phyloP scores from a whole-genome alignment of 2,113 vertebrate genomes.

The Phasianus colchicus region DNA sequence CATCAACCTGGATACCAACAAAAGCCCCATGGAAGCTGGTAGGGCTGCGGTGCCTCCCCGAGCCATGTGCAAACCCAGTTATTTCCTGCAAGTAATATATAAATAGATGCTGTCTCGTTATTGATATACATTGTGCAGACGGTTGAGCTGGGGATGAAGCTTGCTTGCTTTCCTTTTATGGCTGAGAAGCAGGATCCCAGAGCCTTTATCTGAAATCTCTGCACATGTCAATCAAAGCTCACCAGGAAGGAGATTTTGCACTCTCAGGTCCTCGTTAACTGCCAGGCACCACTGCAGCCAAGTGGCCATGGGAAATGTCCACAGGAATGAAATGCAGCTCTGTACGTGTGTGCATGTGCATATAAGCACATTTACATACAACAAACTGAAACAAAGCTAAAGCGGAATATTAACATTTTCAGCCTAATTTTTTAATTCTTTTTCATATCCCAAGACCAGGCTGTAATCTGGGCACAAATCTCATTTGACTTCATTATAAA shows the following conservation, averaged over 20 bases:
- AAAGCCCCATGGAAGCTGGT: slow-evolving; percentile 31
- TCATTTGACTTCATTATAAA: background rate
- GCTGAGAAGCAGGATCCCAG: slow-evolving; percentile 32
- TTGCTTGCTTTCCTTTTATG: slow-evolving; percentile 40
- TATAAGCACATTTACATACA: background rate
- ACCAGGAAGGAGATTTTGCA: background rate
- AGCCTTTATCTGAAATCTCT: background rate
- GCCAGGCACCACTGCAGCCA: background rate
- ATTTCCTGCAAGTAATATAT: slow-evolving; percentile 37
- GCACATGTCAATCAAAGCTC: background rate
- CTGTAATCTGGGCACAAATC: background rate
- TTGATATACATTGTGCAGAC: slow-evolving; percentile 27
- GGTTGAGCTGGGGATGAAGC: slow-evolving; percentile 17
- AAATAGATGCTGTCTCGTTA: slow-evolving; percentile 43
- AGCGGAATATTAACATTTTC: background rate
- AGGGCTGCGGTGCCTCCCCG: slow-evolving; percentile 13
- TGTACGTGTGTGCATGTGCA: fast-evolving
- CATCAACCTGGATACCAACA: slow-evolving; percentile 36
- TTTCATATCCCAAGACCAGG: background rate
- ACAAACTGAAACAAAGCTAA: background rate
- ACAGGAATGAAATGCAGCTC: background rate
- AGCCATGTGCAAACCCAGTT: slow-evolving; percentile 31
- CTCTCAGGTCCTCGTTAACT: background rate
- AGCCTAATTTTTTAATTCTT: background rate
- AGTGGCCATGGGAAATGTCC: fast-evolving